Base-by-base conservation (phyloP, 2,888 invertebrate species). In the Melanargia galathea region DNA sequence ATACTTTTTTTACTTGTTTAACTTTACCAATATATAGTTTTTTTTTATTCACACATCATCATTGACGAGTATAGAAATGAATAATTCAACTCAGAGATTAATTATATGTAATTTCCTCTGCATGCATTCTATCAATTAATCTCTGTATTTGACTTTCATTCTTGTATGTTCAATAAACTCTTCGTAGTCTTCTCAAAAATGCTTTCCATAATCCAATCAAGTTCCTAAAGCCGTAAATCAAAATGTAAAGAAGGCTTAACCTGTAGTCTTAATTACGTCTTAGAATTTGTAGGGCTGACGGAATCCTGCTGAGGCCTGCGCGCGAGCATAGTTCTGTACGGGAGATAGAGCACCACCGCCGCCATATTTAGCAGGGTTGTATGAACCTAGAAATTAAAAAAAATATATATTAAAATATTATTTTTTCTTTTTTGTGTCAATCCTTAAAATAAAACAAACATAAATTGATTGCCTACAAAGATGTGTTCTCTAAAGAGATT, bases 231-330 rank as follows among this genome's bases (percentile, higher is more conserved):
- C 22, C 38, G 18, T 46, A 40, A 62, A 64, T 63, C 62, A 57
- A 56, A 63, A 48, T 64, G 68, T 62, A 59, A 68, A 64, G 52
- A 33, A 56, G 65, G 56, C 55, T 51, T 51, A 33, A 22, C 22
- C 52, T 33, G 48, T 60, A 18, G 38, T 4, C 48, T 58, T n/a
- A 35, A 4, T 58, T 38, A 58, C 33, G 61, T 58, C 62, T 87
- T 87, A 87, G 82, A 81, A 88, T 76, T 87, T 89, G 84, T 86
- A 87, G 40, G 80, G 77, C 69, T 86, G 84, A 80, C 87, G 87
- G 87, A 74, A 90, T 30, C 81, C 81, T 59, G 84, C 74, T 63
- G 79, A 75, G 5, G 84, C 83, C 58, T 87, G 86, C 26, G 87
- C 81, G 57, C 82, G 82, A 22, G 82, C 81, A 61, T 70, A 73